phyloP scores from a whole-genome alignment of 2,888 invertebrate genomes.

The Tubiluchus corallicola region DNA sequence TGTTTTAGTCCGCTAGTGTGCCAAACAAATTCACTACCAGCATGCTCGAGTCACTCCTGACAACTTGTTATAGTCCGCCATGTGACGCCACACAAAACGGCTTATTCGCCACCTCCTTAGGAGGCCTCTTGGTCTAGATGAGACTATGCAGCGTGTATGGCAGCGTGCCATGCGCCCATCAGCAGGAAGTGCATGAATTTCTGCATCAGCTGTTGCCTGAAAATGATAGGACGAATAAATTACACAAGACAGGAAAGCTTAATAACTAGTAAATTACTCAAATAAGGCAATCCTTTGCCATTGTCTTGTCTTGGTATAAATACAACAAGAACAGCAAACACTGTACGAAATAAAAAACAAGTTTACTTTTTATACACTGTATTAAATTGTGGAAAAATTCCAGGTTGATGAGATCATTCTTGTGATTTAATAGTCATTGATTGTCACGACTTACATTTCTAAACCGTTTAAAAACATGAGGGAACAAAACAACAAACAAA shows the following conservation, averaged over 20 bases:
- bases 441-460: too few species aligned
- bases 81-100: constrained; percentile 68
- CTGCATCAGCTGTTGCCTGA: constrained; percentile 55
- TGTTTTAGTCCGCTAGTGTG: too few species aligned
- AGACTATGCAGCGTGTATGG: constrained; percentile 57
- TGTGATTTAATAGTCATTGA: too few species aligned
- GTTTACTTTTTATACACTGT: too few species aligned
- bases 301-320: neutral
- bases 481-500: too few species aligned
- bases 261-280: too few species aligned
- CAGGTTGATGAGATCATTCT: too few species aligned
- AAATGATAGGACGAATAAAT: constrained; percentile 13
- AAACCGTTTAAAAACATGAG: too few species aligned
- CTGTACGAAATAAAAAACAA: constrained; percentile 5
- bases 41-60: constrained; percentile 81
- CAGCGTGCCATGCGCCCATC: constrained; percentile 44
- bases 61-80: constrained; percentile 82
- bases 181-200: constrained; percentile 55
- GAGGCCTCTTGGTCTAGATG: constrained; percentile 64
- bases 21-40: too few species aligned
- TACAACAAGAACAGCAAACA: neutral
- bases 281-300: neutral
- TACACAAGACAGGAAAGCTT: too few species aligned
- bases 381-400: too few species aligned
- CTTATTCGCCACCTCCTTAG: constrained; percentile 66